Conservation (phyloP, 2,888 invertebrate species). For the Alloplasta piceator region DNA sequence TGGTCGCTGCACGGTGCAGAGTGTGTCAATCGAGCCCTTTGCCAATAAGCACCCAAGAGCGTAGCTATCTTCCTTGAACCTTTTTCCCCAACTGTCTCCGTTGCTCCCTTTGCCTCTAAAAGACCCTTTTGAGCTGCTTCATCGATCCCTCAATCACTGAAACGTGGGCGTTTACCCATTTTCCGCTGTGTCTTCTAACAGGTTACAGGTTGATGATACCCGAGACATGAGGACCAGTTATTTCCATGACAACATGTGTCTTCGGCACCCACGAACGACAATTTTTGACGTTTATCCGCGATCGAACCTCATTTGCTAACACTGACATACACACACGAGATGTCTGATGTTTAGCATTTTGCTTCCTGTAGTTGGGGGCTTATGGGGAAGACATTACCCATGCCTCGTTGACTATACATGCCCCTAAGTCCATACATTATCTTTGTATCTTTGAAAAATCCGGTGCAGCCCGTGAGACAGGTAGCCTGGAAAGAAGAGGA, state of each 20-base stretch:
- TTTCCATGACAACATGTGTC: not conserved
- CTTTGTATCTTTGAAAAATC: slow-evolving; percentile 40
- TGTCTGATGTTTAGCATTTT: slow-evolving; percentile 45
- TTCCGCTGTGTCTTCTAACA: not conserved
- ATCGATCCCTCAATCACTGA: not conserved
- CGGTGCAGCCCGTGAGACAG: slow-evolving; percentile 55
- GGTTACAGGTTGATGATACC: slow-evolving; percentile 30
- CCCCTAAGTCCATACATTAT: slow-evolving; percentile 47
- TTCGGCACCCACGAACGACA: not conserved
- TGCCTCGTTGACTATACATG: slow-evolving; percentile 60
- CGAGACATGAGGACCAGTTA: not conserved
- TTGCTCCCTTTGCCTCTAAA: slow-evolving; percentile 21
- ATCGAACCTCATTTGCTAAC: slow-evolving; percentile 26
- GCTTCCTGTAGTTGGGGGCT: slow-evolving; percentile 17
- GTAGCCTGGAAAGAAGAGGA: slow-evolving; percentile 47
- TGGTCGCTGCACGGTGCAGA: not conserved
- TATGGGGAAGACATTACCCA: slow-evolving; percentile 35
- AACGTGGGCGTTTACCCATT: slow-evolving; percentile 5
- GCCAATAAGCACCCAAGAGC: slow-evolving; percentile 33
- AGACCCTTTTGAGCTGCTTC: not conserved
- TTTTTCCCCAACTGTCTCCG: not conserved
- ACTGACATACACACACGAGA: slow-evolving; percentile 10
- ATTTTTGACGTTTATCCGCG: slow-evolving; percentile 31
- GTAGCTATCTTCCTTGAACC: not conserved
- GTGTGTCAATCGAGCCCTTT: slow-evolving; percentile 34